These are phyloP conservation scores for Drosophila mayaguana DNA, from an alignment of 2,888 invertebrate species.

Conservation along the genomic window DNA sequence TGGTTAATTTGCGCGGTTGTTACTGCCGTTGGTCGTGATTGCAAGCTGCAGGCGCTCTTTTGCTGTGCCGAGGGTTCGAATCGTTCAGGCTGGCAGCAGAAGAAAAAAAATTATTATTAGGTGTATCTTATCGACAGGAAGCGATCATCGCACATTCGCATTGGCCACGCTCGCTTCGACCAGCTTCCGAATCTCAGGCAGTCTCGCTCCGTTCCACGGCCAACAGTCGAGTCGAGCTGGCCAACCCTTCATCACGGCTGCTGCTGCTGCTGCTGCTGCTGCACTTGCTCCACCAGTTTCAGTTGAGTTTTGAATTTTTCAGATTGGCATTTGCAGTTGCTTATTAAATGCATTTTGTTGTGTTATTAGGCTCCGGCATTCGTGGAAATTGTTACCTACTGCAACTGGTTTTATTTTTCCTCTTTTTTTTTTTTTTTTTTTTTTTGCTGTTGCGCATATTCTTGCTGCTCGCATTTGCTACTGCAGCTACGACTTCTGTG, in stretches of 20 bases:
- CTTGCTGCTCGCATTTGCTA: constrained; percentile 1
- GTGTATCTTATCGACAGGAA: constrained; percentile 78
- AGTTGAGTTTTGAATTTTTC: constrained; percentile 39
- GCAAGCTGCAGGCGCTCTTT: constrained; percentile 29
- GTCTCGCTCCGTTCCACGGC: constrained; percentile 5
- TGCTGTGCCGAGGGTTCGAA: constrained; percentile 12
- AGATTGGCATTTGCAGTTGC: constrained; percentile 67
- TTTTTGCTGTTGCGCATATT: constrained; percentile 16
- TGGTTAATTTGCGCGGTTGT: constrained; percentile 65
- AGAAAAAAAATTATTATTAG: constrained; percentile 72
- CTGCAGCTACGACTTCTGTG: constrained; percentile 43
- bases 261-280: constrained; percentile 40
- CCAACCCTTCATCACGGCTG: constrained; percentile 27
- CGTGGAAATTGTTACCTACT: constrained; percentile 71
- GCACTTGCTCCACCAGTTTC: no score
- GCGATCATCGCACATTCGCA: constrained; percentile 75
- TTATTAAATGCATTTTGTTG: constrained; percentile 79
- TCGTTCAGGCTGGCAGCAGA: constrained; percentile 18
- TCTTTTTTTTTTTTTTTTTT: not conserved
- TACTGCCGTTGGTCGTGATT: constrained; percentile 62
- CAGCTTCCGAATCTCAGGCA: constrained; percentile 27
- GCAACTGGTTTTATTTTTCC: constrained; percentile 46
- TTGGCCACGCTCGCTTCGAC: constrained; percentile 51
- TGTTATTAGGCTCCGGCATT: constrained; percentile 73
- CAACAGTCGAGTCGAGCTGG: constrained; percentile 15